phyloP scores from a whole-genome alignment of 2,888 invertebrate species.

The Macrosoma leucophasiata region DNA sequence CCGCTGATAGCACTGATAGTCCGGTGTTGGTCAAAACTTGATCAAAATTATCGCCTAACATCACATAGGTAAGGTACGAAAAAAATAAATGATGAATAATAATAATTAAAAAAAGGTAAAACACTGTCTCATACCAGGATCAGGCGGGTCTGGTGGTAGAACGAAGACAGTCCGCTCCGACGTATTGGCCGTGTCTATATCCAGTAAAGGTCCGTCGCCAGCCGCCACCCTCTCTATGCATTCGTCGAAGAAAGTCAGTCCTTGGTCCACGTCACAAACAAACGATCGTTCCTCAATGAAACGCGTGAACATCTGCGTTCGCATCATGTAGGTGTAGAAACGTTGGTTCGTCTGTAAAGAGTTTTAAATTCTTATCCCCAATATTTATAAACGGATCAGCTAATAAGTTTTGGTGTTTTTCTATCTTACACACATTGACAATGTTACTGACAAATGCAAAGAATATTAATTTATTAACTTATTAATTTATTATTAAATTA shows the following conservation, averaged over 20 bases:
- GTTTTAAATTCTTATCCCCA: neutral
- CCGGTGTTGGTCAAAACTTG: too few relatives aligned
- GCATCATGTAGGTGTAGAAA: constrained; percentile 92
- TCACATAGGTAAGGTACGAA: too few relatives aligned
- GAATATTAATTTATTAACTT: too few relatives aligned
- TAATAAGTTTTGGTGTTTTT: too few relatives aligned
- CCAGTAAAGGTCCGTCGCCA: constrained; percentile 80
- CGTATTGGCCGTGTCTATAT: constrained; percentile 84
- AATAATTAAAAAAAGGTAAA: neutral
- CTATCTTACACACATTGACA: too few relatives aligned
- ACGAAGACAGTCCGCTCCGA: constrained; percentile 97
- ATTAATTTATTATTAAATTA: too few relatives aligned
- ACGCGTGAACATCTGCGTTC: constrained; percentile 97
- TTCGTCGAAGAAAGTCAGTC: constrained; percentile 93
- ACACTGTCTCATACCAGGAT: constrained; percentile 40
- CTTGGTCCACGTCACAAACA: constrained; percentile 98
- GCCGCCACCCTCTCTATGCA: constrained; percentile 86
- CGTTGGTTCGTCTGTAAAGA: constrained; percentile 81
- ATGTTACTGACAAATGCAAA: too few relatives aligned
- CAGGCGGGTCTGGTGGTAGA: constrained; percentile 89
- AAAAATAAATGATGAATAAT: too few relatives aligned
- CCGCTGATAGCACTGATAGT: too few relatives aligned
- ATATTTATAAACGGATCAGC: too few relatives aligned
- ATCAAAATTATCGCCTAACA: too few relatives aligned
- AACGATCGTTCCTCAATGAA: constrained; percentile 99